A percentile compares a stretch with the other conserved stretches of the same genome.
Evolutionary conservation across 2,113 vertebrate species (phyloP).

Genomic region (Hassar affinis): DNA sequence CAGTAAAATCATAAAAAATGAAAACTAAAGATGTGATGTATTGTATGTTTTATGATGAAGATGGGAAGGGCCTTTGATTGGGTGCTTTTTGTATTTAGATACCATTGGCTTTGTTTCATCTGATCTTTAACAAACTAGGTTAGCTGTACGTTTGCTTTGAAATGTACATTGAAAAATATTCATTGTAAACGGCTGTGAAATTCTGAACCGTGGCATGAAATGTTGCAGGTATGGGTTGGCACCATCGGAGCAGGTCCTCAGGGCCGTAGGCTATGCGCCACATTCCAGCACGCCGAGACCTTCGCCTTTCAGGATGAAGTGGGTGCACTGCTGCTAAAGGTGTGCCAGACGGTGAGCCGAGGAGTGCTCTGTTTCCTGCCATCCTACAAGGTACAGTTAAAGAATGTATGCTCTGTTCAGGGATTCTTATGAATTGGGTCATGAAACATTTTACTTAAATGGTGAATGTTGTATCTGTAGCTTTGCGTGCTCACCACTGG

Average conservation of each 20-base stretch:
- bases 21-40: background rate
- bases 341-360: conserved; percentile 81
- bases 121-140: background rate
- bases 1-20: background rate
- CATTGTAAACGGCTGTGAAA: background rate
- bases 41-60: too few relatives aligned
- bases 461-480: background rate
- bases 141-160: background rate
- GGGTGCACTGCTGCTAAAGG: conserved; percentile 81
- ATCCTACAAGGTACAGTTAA: conserved; percentile 87
- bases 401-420: background rate
- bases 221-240: conserved; percentile 90
- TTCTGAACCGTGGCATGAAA: background rate
- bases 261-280: conserved; percentile 84
- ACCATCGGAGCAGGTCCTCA: conserved; percentile 87
- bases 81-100: background rate
- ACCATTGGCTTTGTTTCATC: background rate
- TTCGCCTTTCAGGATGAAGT: conserved; percentile 94
- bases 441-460: background rate
- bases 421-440: background rate
- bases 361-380: conserved; percentile 93
- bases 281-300: conserved; percentile 89
- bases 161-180: background rate
- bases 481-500: conserved; percentile 60
- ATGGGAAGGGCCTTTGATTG: background rate